Evolutionary conservation across 2,113 vertebrate species (phyloP).

Genomic region (Osmerus mordax): DNA sequence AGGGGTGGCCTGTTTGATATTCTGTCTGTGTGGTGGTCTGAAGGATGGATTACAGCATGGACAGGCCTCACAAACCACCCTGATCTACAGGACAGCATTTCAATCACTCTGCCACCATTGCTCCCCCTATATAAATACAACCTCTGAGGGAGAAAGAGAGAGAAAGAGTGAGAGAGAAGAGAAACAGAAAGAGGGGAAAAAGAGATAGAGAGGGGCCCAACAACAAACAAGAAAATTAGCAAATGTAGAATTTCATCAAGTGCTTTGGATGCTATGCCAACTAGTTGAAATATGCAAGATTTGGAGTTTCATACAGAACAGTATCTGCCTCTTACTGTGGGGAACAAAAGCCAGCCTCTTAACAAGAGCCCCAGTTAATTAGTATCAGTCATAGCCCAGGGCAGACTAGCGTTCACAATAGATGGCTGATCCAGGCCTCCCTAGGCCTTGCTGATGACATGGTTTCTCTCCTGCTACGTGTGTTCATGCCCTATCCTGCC

Average conservation of each 20-base stretch:
- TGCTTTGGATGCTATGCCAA: slow-evolving; percentile 31
- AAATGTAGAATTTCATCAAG: slow-evolving; percentile 56
- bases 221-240: slow-evolving; percentile 54
- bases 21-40: slow-evolving; percentile 73
- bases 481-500: slow-evolving; percentile 33
- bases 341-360: slow-evolving; percentile 26
- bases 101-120: slow-evolving; percentile 69
- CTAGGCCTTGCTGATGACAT: slow-evolving; percentile 23
- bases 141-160: slow-evolving; percentile 29
- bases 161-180: slow-evolving; percentile 4
- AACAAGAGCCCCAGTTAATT: slow-evolving; percentile 52
- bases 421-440: slow-evolving; percentile 27
- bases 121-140: slow-evolving; percentile 66
- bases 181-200: slow-evolving; percentile 20
- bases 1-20: slow-evolving; percentile 72
- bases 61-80: slow-evolving; percentile 78
- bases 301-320: slow-evolving; percentile 14
- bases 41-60: slow-evolving; percentile 84
- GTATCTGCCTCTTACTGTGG: slow-evolving; percentile 11
- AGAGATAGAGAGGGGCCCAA: slow-evolving; percentile 36
- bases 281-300: slow-evolving; percentile 28
- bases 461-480: slow-evolving; percentile 16
- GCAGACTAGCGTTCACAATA: slow-evolving; percentile 41
- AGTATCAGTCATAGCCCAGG: slow-evolving; percentile 42
- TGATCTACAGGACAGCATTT: slow-evolving; percentile 81